Evolutionary conservation across 2,113 vertebrate genomes (phyloP).

Genomic region (Dascyllus trimaculatus): DNA sequence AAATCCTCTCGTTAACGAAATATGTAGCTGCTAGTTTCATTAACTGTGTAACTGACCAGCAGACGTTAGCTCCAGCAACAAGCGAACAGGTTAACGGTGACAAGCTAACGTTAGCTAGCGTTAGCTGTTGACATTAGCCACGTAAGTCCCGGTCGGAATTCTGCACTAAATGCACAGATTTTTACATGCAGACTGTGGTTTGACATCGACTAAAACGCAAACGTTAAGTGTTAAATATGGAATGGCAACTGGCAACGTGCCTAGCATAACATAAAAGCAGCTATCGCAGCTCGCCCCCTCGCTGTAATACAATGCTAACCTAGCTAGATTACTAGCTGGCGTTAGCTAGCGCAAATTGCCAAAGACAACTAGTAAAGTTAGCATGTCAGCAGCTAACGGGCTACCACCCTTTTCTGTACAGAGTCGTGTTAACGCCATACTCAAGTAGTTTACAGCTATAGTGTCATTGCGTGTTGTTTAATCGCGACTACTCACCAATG

Average conservation of each 20-base stretch:
- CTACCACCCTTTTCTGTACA: conserved; percentile 37
- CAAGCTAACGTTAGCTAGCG: conserved; percentile 57
- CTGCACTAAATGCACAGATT: neutral
- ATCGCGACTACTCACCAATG: conserved; percentile 55
- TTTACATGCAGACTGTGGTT: neutral
- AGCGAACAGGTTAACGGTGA: conserved; percentile 34
- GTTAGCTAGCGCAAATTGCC: conserved; percentile 52
- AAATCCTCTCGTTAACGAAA: neutral
- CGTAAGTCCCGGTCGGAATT: conserved; percentile 23
- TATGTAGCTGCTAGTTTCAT: neutral
- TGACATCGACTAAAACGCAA: fast-evolving
- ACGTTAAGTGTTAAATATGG: fast-evolving
- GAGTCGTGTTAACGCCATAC: neutral
- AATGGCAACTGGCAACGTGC: conserved; percentile 23
- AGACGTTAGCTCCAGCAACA: conserved; percentile 21
- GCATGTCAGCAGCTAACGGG: conserved; percentile 64
- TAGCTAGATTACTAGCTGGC: conserved; percentile 41
- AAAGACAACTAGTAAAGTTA: conserved; percentile 62
- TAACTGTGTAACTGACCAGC: conserved; percentile 5
- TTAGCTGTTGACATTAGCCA: conserved; percentile 75
- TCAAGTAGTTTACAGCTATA: fast-evolving
- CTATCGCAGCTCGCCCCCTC: conserved; percentile 12
- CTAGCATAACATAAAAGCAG: neutral
- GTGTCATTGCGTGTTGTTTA: neutral
- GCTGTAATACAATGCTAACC: conserved; percentile 51